Base-by-base conservation (phyloP, 2,888 invertebrate genomes). In the Furcula furcula region DNA sequence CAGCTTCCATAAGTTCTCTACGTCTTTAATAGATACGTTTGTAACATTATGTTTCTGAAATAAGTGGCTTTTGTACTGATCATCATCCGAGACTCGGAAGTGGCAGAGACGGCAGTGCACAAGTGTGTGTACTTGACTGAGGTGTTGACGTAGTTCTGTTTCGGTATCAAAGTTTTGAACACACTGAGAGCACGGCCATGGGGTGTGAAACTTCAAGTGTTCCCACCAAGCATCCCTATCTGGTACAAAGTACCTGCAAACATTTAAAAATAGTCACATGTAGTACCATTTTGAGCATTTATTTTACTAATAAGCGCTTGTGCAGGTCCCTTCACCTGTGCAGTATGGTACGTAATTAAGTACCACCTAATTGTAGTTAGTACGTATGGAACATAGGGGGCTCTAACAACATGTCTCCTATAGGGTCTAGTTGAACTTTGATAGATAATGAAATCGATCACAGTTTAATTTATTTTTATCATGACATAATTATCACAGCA, bases 151-250 rank as follows among this genome's bases (percentile, higher is more conserved):
- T 30, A 85, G 49, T 2, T 65, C 58, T 1, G 22, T n/a, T 40
- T 88, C 83, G 1, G 68, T 65, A 6, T 63, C 51, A 39, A 83
- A 89, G 26, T 67, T 76, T 27, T 76, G 66, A 4, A 69, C 51
- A 46, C 89, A 89, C 43, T 89, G 89, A 0, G 89, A 88, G 44
- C 89, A 89, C 0, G 80, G 76, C 86, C 88, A 82, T 0, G 89
- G 89, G 7, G 64, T 63, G 34, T 89, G 89, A 41, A 80, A 87
- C 29, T 73, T 67, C n/a, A 66, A 32, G 45, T 89, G 89, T 1
- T 54, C 56, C 15, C 39, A 45, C 88, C 88, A 89, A 1, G 75
- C 42, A 38, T 80, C 74, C 58, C 83, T 69, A 21, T 84, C 79
- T 20, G 76, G 61, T 9, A 89, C 79, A 64, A 89, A 83, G 47